Evolutionary conservation across 2,888 invertebrate genomes (phyloP), one percentile per base, ranked within the genome.

Genomic region (Dryocosmus kuriphilus): DNA sequence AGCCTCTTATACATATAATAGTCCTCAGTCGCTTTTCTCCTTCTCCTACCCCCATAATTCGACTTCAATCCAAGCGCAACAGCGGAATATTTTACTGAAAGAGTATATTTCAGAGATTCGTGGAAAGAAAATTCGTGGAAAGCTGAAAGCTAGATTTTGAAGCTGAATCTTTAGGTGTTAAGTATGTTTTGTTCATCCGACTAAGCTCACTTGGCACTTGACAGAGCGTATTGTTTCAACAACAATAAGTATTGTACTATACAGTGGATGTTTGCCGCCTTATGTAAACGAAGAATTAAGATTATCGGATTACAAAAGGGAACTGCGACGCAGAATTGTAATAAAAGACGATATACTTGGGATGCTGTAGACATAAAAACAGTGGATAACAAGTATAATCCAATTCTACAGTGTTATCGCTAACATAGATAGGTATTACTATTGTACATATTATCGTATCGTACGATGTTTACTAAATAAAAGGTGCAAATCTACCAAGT

Each of bases 381-480:
- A 79, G 73, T 55, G 46, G 35, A 63, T 76, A 77, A 77, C 51
- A 77, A 75, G 65, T 74, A 77, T 71, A 77, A 77, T 81, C 80
- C 83, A 83, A 82, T 86, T 86, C 84, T 82, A 85, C 88, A 89
- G 89, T 88, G 87, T 88, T 87, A 89, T 86, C 86, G 87, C 88
- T 88, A 89, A 88, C 86, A 75, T 89, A 88, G 88, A 89, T 89
- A 88, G 89, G 86, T 84, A 88, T 87, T 79, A 87, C 85, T 86
- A 88, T 88, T 89, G 89, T 89, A 88, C 82, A 89, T 89, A 89
- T 82, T 85, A 87, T 85, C 83, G 86, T 83, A 87, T 85, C 4
- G 16, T 87, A 86, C 86, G 85, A 88, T 89, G 88, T 89, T 89
- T 89, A 89, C 82, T 88, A 89, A 89, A 89, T 87, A 87, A 88